Percentiles rank a stretch among this genome's conserved stretches.
These are phyloP conservation scores for Lasioglossum figueresi DNA, from an alignment of 2,888 invertebrate genomes.

Conservation along the genomic window DNA sequence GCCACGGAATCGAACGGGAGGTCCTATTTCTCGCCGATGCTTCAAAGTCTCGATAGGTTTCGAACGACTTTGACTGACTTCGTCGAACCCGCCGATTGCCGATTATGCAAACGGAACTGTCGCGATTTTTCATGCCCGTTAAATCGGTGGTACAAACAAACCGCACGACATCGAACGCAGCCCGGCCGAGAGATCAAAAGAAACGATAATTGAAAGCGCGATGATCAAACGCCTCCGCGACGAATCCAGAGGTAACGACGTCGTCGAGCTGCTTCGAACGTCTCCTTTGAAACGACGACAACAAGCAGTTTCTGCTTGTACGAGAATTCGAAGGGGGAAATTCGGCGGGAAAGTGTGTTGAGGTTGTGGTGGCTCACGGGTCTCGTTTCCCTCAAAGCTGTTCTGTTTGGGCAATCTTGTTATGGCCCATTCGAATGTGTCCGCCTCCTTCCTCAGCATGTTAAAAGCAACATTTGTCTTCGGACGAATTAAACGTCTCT, in stretches of 20 bases:
- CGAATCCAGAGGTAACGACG: constrained; percentile 37
- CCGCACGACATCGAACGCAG: not conserved
- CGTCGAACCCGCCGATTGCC: not conserved
- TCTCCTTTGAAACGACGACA: constrained; percentile 35
- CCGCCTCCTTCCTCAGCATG: not conserved
- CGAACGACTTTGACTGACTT: not conserved
- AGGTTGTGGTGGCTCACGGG: not conserved
- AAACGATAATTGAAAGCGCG: constrained; percentile 50
- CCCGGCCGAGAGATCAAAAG: constrained; percentile 44
- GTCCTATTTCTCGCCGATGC: not conserved
- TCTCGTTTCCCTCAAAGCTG: not conserved
- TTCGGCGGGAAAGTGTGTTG: not conserved
- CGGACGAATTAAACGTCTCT: no score
- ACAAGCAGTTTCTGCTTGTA: constrained; percentile 40
- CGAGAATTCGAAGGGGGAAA: constrained; percentile 15
- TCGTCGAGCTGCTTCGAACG: constrained; percentile 37
- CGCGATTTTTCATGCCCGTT: not conserved
- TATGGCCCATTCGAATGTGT: not conserved
- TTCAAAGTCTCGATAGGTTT: not conserved
- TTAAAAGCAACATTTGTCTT: not conserved
- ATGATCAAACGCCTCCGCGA: constrained; percentile 34
- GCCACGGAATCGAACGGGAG: not conserved
- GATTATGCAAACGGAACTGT: not conserved
- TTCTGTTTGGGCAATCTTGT: not conserved
- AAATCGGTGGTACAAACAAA: constrained; percentile 32